A percentile compares a stretch with the other conserved stretches of the same genome.
phyloP scores from a whole-genome alignment of 2,113 vertebrate species.

The Tupaia tana region DNA sequence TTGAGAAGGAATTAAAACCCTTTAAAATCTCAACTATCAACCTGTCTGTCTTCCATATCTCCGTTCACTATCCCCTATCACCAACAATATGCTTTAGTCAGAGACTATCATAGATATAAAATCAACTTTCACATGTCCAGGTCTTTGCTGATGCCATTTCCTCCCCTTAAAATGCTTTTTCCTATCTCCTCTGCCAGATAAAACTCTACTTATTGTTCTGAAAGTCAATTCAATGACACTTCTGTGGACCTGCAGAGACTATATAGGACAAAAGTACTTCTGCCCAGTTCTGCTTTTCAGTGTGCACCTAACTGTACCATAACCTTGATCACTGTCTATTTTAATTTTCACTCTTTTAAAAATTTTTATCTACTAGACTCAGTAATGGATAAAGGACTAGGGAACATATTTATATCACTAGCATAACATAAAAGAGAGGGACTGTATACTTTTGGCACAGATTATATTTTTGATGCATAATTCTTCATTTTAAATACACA shows the following conservation, averaged over 20 bases:
- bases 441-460: not conserved
- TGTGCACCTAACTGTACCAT: not conserved
- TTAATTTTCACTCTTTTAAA: not conserved
- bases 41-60: not conserved
- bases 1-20: conserved; percentile 18
- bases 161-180: not conserved
- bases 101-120: not conserved
- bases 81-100: not conserved
- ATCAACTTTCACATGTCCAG: not conserved
- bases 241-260: not conserved
- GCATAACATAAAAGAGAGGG: not conserved
- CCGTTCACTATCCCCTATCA: not conserved
- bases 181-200: not conserved
- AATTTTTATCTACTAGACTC: not conserved
- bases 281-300: not conserved
- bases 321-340: not conserved
- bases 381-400: not conserved
- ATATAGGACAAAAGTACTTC: not conserved
- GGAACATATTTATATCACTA: not conserved
- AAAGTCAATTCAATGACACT: not conserved
- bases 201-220: not conserved
- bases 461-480: not conserved
- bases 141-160: not conserved
- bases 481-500: not conserved
- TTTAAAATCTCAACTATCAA: not conserved